Percentiles rank a stretch among this genome's conserved stretches.
Evolutionary conservation across 2,797 vertebrate species (phyloP).

Genomic region (Aselliscus stoliczkanus): DNA sequence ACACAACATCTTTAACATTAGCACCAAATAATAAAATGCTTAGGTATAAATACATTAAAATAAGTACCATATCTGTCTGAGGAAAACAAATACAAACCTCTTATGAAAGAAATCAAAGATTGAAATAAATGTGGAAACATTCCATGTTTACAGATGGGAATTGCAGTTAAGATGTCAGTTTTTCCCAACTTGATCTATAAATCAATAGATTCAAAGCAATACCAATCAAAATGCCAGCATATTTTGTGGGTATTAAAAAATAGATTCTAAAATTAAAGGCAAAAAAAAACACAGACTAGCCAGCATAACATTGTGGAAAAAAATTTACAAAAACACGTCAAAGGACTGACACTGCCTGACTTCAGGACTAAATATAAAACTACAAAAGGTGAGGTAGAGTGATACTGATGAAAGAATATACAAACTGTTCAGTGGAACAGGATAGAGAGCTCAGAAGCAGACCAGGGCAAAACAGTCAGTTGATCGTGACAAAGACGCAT

Average conservation of each 20-base stretch:
- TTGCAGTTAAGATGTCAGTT: not conserved
- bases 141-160: not conserved
- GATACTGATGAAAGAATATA: no score
- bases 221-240: not conserved
- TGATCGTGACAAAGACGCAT: not conserved
- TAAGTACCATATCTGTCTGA: not conserved
- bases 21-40: not conserved
- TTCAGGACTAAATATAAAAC: not conserved
- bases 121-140: not conserved
- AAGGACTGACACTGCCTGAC: not conserved
- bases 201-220: not conserved
- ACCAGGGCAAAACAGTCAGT: not conserved
- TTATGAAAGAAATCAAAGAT: not conserved
- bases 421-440: no score
- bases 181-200: not conserved
- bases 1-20: not conserved
- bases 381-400: not conserved
- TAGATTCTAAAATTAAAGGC: not conserved
- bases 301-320: not conserved
- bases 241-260: not conserved
- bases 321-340: not conserved
- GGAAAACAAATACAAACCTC: not conserved
- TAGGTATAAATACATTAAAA: not conserved
- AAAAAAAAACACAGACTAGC: not conserved
- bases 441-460: not conserved